These are phyloP conservation scores for Rhagonycha fulva DNA, from an alignment of 2,888 invertebrate genomes.

Conservation along the genomic window DNA sequence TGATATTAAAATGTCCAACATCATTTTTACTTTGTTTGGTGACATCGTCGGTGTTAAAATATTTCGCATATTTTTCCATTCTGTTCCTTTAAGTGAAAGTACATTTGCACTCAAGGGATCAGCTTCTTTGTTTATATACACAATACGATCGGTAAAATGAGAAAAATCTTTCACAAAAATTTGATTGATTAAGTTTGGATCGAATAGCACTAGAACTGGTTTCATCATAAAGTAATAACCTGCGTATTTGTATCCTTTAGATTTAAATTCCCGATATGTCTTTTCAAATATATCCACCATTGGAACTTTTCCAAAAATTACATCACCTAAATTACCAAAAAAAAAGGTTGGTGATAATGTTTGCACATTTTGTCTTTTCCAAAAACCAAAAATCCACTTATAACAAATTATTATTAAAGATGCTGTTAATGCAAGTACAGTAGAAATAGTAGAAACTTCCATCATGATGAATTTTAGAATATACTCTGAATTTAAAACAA, in stretches of 20 bases:
- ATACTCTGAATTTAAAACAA: no score
- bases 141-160: conserved; percentile 54
- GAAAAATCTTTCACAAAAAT: conserved; percentile 54
- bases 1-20: conserved; percentile 54
- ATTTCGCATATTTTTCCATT: conserved; percentile 57
- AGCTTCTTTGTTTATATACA: conserved; percentile 49
- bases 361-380: not conserved
- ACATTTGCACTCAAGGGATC: conserved; percentile 50
- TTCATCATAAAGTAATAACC: conserved; percentile 19
- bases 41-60: conserved; percentile 59
- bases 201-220: conserved; percentile 32
- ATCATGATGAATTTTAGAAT: no score
- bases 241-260: conserved; percentile 14
- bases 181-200: conserved; percentile 52
- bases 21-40: conserved; percentile 57
- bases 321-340: not conserved
- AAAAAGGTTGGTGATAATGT: not conserved
- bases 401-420: not conserved
- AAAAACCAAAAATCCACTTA: not conserved
- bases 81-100: conserved; percentile 52
- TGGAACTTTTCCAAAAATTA: not conserved
- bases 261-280: conserved; percentile 4
- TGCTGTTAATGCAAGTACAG: not conserved
- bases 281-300: not conserved
- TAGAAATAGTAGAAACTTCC: not conserved